Conservation (phyloP, 2,888 invertebrate species). For the Yponomeuta evonymella region DNA sequence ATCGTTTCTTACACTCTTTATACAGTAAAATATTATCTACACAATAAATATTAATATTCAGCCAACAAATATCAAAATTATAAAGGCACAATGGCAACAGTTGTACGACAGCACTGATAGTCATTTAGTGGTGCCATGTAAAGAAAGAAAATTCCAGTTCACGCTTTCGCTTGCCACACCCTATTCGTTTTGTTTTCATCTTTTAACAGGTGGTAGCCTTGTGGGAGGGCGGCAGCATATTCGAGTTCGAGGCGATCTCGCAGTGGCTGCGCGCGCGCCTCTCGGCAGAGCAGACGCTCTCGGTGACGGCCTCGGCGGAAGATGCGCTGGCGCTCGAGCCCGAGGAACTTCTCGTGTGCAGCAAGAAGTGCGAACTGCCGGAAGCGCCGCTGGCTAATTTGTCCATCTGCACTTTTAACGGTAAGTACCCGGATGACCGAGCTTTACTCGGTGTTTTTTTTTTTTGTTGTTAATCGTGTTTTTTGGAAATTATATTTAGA, state of each 20-base stretch:
- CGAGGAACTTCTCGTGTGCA: slow-evolving; percentile 55
- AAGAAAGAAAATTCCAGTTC: too few species aligned
- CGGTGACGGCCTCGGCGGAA: slow-evolving; percentile 52
- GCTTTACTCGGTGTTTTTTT: too few species aligned
- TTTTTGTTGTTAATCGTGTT: too few species aligned
- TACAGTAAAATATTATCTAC: too few species aligned
- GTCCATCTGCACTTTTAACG: slow-evolving; percentile 52
- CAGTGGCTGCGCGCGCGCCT: slow-evolving; percentile 43
- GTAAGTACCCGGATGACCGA: slow-evolving; percentile 27
- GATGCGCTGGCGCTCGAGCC: slow-evolving; percentile 57
- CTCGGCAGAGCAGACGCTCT: slow-evolving; percentile 43
- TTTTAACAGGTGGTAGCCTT: slow-evolving; percentile 52
- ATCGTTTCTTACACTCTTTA: too few species aligned
- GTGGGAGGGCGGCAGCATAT: slow-evolving; percentile 60
- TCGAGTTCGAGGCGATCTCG: slow-evolving; percentile 51
- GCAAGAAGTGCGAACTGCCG: slow-evolving; percentile 47
- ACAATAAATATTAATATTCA: too few species aligned
- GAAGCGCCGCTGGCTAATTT: slow-evolving; percentile 58
- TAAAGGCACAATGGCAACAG: too few species aligned
- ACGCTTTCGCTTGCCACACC: too few species aligned
- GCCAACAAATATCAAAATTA: too few species aligned
- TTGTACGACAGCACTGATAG: too few species aligned
- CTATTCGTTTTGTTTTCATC: background rate
- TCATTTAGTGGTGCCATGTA: too few species aligned
- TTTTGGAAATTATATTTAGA: too few species aligned